These are phyloP conservation scores for Drosophila paramelanica DNA, from an alignment of 2,888 invertebrate genomes.

Conservation along the genomic window DNA sequence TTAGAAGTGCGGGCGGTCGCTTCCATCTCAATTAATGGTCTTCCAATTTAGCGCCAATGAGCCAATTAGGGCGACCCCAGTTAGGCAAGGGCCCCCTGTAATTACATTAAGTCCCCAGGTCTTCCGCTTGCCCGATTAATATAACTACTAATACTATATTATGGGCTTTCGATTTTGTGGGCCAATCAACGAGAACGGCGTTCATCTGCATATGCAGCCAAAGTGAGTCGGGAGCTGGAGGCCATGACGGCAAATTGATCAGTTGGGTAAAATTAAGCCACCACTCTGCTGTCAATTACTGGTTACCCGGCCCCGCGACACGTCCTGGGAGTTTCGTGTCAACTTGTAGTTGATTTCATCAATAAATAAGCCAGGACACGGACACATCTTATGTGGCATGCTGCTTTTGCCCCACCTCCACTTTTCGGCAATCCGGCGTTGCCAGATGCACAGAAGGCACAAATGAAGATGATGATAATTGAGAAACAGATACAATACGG, in stretches of 20 bases:
- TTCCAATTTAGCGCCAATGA: slow-evolving; percentile 66
- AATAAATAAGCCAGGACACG: slow-evolving; percentile 66
- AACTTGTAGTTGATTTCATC: slow-evolving; percentile 72
- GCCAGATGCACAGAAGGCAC: slow-evolving; percentile 28
- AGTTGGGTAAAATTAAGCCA: slow-evolving; percentile 76
- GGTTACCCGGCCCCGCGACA: slow-evolving; percentile 5
- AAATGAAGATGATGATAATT: not conserved
- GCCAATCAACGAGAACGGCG: slow-evolving; percentile 59
- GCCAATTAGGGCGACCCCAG: slow-evolving; percentile 28
- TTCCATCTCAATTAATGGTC: slow-evolving; percentile 39
- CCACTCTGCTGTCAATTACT: slow-evolving; percentile 30
- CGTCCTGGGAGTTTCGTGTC: slow-evolving; percentile 64
- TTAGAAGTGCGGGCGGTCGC: slow-evolving; percentile 57
- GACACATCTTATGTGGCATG: slow-evolving; percentile 45
- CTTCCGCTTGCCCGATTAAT: slow-evolving; percentile 38
- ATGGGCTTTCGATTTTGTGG: slow-evolving; percentile 56
- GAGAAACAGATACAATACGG: not conserved
- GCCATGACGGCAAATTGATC: slow-evolving; percentile 64
- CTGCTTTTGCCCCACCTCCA: not conserved
- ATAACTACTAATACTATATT: slow-evolving; percentile 30
- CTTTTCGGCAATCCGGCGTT: slow-evolving; percentile 15
- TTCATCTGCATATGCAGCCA: slow-evolving; percentile 64
- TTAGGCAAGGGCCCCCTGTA: slow-evolving; percentile 28
- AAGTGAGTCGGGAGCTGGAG: slow-evolving; percentile 3
- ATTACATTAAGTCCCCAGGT: slow-evolving; percentile 66